Evolutionary conservation across 2,113 vertebrate species (phyloP).

Genomic region (Pteropus alecto): DNA sequence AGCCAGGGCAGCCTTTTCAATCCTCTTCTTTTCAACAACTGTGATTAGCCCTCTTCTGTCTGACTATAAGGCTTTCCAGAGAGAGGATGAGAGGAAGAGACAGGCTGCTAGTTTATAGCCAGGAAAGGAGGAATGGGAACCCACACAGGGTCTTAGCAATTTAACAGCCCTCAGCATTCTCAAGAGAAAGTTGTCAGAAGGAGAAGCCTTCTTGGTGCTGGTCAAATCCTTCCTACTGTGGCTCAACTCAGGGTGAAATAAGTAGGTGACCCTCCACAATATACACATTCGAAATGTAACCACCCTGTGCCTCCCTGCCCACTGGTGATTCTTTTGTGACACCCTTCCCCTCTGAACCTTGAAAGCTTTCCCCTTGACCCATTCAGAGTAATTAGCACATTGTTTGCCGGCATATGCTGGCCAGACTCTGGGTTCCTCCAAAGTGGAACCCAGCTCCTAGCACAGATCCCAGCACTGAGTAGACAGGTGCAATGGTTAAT

Average conservation of each 20-base stretch:
- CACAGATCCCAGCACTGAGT: not conserved
- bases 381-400: not conserved
- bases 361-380: not conserved
- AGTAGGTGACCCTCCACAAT: not conserved
- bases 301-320: not conserved
- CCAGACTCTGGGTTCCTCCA: not conserved
- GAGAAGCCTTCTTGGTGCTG: no score
- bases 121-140: not conserved
- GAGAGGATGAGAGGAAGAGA: not conserved
- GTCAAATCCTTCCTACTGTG: no score
- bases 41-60: not conserved
- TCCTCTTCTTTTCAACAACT: not conserved
- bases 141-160: not conserved
- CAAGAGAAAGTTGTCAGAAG: not conserved
- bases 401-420: not conserved
- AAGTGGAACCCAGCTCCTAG: not conserved
- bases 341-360: not conserved
- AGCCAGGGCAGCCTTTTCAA: not conserved
- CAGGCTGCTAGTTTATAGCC: not conserved
- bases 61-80: not conserved
- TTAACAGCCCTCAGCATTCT: not conserved
- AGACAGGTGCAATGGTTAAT: not conserved
- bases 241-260: not conserved
- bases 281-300: not conserved
- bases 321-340: not conserved